Conservation (phyloP, 2,113 vertebrate species). For the Phylloscopus whistleri region DNA sequence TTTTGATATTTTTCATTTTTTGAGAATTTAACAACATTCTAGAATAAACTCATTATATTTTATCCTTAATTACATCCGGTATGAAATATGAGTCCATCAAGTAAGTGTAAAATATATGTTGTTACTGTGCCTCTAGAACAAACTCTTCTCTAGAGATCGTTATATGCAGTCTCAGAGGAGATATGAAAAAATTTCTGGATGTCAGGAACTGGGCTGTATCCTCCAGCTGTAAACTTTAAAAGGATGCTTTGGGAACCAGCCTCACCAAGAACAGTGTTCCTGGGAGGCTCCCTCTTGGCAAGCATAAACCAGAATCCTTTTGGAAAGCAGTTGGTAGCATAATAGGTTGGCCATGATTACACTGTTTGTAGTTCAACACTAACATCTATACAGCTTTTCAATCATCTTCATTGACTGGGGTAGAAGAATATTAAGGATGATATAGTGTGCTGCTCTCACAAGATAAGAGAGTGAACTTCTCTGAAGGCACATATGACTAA, state of each 20-base stretch:
- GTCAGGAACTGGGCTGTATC: not conserved
- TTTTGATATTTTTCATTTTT: not conserved
- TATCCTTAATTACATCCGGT: not conserved
- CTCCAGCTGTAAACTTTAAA: not conserved
- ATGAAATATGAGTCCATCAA: not conserved
- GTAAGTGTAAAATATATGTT: not conserved
- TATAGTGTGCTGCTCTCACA: not conserved
- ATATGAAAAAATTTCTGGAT: not conserved
- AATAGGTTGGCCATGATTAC: not conserved
- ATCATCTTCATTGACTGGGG: not conserved
- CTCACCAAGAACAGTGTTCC: not conserved
- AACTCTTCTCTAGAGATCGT: not conserved
- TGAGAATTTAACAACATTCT: not conserved
- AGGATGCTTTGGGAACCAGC: not conserved
- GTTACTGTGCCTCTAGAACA: not conserved
- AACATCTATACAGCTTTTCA: not conserved
- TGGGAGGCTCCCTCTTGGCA: not conserved
- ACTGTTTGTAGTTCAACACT: not conserved
- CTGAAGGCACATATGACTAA: not conserved
- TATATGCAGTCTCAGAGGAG: not conserved
- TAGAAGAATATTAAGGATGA: not conserved
- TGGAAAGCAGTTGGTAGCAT: not conserved
- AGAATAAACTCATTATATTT: not conserved
- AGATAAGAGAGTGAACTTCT: not conserved
- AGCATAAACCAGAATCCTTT: not conserved